phyloP scores from a whole-genome alignment of 2,113 vertebrate genomes.

The Nothocercus nigrocapillus region DNA sequence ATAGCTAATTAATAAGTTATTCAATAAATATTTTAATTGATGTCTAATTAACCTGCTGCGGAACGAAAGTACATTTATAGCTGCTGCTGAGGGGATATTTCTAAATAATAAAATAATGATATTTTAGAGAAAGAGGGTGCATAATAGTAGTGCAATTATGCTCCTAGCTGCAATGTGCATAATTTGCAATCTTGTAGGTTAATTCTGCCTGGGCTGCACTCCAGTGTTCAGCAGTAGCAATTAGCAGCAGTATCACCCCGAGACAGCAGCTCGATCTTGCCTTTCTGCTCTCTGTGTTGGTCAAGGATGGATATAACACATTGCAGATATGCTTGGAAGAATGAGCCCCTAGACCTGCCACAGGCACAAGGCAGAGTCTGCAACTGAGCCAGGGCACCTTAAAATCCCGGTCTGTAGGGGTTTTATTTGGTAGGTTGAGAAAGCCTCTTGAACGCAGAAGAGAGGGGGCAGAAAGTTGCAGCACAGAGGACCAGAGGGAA shows the following conservation, averaged over 20 bases:
- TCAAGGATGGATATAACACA: background rate
- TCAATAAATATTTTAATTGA: constrained; percentile 66
- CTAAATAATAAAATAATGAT: constrained; percentile 54
- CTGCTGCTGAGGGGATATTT: constrained; percentile 35
- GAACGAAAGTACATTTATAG: constrained; percentile 13
- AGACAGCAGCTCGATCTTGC: background rate
- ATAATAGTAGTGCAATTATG: constrained; percentile 59
- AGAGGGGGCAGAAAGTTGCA: background rate
- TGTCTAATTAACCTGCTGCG: constrained; percentile 29
- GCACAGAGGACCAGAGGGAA: background rate
- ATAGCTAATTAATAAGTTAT: constrained; percentile 65
- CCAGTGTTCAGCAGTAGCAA: constrained; percentile 42
- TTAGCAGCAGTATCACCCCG: background rate
- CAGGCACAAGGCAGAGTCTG: background rate
- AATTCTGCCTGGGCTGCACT: constrained; percentile 61
- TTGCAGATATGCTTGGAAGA: background rate
- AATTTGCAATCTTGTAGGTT: constrained; percentile 62
- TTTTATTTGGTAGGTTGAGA: background rate
- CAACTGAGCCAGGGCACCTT: background rate
- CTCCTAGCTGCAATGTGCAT: constrained; percentile 41
- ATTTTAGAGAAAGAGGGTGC: constrained; percentile 51
- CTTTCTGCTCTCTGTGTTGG: background rate
- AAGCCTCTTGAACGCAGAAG: background rate
- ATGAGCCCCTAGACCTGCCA: fast-evolving
- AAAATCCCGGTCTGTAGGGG: background rate